phyloP scores from a whole-genome alignment of 2,888 invertebrate genomes.

The Megaustenia siamemsis region DNA sequence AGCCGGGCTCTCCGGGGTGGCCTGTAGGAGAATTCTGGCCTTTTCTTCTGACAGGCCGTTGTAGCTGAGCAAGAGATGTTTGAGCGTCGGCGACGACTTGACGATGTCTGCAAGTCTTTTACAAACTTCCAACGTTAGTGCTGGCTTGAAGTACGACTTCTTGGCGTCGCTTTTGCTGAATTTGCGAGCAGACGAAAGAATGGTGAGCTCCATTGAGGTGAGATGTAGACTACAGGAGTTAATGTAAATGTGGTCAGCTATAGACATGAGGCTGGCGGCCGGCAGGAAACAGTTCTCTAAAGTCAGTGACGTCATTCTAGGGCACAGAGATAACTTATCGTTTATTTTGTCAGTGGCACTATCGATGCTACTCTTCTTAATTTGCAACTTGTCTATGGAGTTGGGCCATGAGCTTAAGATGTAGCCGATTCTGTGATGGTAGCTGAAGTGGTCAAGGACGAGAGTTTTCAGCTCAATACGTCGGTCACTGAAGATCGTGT shows the following conservation, averaged over 20 bases:
- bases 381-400: conserved; percentile 52
- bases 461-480: conserved; percentile 50
- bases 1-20: conserved; percentile 35
- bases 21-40: conserved; percentile 46
- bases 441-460: conserved; percentile 60
- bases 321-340: conserved; percentile 49
- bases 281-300: conserved; percentile 59
- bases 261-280: conserved; percentile 42
- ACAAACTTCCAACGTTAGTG: conserved; percentile 49
- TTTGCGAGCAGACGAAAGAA: conserved; percentile 56
- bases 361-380: conserved; percentile 59
- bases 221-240: conserved; percentile 35
- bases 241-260: conserved; percentile 41
- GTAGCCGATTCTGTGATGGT: conserved; percentile 59
- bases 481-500: conserved; percentile 47
- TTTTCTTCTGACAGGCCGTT: conserved; percentile 56
- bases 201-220: conserved; percentile 50
- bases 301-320: conserved; percentile 47
- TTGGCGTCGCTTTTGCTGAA: conserved; percentile 55
- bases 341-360: conserved; percentile 47
- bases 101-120: conserved; percentile 50
- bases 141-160: conserved; percentile 52
- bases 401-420: conserved; percentile 57
- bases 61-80: conserved; percentile 56
- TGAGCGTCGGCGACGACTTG: conserved; percentile 38